These are phyloP conservation scores for Trematocara macrostoma DNA, from an alignment of 2,113 vertebrate species.

Conservation along the genomic window DNA sequence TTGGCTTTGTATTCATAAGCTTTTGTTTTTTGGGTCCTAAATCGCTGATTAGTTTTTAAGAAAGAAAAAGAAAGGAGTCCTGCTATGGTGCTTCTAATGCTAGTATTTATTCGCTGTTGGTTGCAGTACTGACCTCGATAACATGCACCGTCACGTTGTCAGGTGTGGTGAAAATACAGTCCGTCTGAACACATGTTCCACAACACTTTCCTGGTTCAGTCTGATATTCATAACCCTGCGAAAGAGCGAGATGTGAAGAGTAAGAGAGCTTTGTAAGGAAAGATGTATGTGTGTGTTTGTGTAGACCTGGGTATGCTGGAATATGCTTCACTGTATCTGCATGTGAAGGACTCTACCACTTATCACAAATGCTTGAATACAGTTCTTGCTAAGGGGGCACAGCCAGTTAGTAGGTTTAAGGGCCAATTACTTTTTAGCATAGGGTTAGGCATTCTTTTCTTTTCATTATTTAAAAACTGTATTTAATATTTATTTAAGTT, in stretches of 20 bases:
- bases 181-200: conserved; percentile 72
- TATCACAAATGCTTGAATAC: background rate
- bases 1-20: background rate
- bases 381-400: background rate
- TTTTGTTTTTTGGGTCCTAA: background rate
- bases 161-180: conserved; percentile 63
- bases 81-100: background rate
- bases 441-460: background rate
- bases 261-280: background rate
- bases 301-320: background rate
- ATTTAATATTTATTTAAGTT: background rate
- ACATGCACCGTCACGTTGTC: conserved; percentile 6
- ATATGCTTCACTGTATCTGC: background rate
- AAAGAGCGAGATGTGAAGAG: too few species aligned
- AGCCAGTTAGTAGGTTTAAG: background rate
- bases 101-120: background rate
- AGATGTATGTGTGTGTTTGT: too few species aligned
- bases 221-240: conserved; percentile 74
- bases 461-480: background rate
- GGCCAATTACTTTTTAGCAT: background rate
- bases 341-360: background rate
- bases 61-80: accelerated
- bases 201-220: conserved; percentile 70
- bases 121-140: conserved; percentile 59
- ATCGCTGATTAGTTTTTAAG: background rate